Evolutionary conservation across 2,113 vertebrate species (phyloP).

Genomic region (Hippopotamus amphibius): DNA sequence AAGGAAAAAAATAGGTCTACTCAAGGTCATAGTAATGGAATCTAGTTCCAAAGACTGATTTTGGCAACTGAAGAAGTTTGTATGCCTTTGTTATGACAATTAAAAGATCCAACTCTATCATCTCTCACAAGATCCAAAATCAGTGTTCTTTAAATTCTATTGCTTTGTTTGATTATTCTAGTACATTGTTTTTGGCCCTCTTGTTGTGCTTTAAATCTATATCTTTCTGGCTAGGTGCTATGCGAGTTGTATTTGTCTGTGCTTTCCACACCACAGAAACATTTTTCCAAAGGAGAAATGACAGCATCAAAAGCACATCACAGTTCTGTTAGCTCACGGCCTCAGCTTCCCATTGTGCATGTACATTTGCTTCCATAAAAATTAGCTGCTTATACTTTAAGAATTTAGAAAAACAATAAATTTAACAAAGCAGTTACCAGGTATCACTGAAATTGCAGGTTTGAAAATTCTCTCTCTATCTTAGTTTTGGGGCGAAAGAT

Average conservation of each 20-base stretch:
- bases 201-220: not conserved
- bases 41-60: slow-evolving; percentile 38
- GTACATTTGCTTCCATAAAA: not conserved
- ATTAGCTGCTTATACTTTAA: slow-evolving; percentile 1
- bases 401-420: not conserved
- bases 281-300: not conserved
- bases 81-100: not conserved
- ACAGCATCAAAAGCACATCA: not conserved
- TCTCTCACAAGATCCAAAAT: not conserved
- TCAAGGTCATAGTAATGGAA: not conserved
- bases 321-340: not conserved
- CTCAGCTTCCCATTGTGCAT: not conserved
- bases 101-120: not conserved
- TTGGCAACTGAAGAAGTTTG: slow-evolving; percentile 31
- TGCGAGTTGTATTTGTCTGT: not conserved
- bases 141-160: slow-evolving; percentile 6
- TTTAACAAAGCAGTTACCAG: not conserved
- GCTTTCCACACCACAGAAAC: not conserved
- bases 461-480: not conserved
- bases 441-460: not conserved
- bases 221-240: not conserved
- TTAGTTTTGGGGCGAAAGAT: not conserved
- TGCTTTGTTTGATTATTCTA: not conserved
- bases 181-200: not conserved
- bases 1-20: not conserved